phyloP scores from a whole-genome alignment of 2,113 vertebrate species.

The Micromys minutus region DNA sequence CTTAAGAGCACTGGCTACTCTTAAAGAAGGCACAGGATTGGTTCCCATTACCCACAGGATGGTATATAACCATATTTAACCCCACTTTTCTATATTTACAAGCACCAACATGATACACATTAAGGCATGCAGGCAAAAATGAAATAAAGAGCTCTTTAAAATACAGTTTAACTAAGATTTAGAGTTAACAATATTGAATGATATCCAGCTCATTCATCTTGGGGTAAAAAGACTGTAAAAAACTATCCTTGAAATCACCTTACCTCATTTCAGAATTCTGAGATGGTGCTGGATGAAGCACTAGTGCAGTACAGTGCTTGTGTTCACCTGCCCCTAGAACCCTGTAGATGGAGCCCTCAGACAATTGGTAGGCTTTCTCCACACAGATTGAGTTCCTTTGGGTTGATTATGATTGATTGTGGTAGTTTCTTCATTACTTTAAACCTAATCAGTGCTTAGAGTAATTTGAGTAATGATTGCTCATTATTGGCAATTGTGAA shows the following conservation, averaged over 20 bases:
- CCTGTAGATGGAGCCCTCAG: conserved; percentile 92
- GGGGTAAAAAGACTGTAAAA: neutral
- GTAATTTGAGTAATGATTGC: conserved; percentile 99
- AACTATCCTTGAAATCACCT: neutral
- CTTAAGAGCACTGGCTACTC: neutral
- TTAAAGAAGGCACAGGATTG: neutral
- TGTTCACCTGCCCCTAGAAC: conserved; percentile 76
- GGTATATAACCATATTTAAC: neutral
- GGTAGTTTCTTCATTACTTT: conserved; percentile 99
- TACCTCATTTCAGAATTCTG: neutral
- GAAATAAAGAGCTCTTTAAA: neutral
- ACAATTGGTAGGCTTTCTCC: conserved; percentile 83
- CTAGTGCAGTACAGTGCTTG: accelerated
- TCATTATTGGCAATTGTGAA: conserved; percentile 98
- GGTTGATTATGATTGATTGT: conserved; percentile 99
- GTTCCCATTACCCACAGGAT: no score
- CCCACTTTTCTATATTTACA: neutral
- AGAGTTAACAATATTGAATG: neutral
- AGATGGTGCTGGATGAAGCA: neutral
- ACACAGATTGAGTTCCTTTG: conserved; percentile 90
- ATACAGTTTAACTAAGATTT: neutral
- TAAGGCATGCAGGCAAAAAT: neutral
- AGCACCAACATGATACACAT: neutral
- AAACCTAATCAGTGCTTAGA: conserved; percentile 98
- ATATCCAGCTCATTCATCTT: neutral